Evolutionary conservation across 2,888 invertebrate genomes (phyloP).

Genomic region (Apotomis betuletana): DNA sequence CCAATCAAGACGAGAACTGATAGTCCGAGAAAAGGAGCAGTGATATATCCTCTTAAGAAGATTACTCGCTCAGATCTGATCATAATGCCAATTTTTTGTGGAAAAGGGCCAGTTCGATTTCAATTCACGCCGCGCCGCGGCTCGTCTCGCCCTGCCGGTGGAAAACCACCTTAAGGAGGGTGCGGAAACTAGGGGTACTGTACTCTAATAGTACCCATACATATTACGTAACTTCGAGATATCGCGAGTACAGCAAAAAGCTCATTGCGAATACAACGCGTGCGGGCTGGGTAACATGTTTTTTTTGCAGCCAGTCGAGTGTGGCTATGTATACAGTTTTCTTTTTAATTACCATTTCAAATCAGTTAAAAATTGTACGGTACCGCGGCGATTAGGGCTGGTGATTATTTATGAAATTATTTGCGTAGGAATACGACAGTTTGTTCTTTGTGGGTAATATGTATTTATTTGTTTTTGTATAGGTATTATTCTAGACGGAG

Average conservation of each 20-base stretch:
- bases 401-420: constrained; percentile 1
- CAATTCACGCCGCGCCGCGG: too few relatives aligned
- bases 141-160: too few relatives aligned
- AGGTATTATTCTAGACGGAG: too few relatives aligned
- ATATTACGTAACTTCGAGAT: constrained; percentile 18
- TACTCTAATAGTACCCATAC: neutral
- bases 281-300: constrained; percentile 1
- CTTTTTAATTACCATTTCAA: constrained; percentile 25
- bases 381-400: constrained; percentile 11
- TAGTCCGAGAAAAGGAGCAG: too few relatives aligned
- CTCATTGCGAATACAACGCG: constrained; percentile 19
- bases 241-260: constrained; percentile 14
- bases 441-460: too few relatives aligned
- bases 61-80: too few relatives aligned
- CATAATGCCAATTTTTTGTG: too few relatives aligned
- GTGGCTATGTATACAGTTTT: constrained; percentile 18
- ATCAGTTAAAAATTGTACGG: constrained; percentile 21
- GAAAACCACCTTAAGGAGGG: too few relatives aligned
- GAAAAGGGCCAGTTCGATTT: too few relatives aligned
- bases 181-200: neutral
- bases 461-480: too few relatives aligned
- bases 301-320: constrained; percentile 7
- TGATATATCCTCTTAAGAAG: too few relatives aligned
- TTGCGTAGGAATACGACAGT: neutral
- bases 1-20: too few relatives aligned